Evolutionary conservation across 2,797 vertebrate genomes (phyloP).

Genomic region (Craterocephalus amniculus): DNA sequence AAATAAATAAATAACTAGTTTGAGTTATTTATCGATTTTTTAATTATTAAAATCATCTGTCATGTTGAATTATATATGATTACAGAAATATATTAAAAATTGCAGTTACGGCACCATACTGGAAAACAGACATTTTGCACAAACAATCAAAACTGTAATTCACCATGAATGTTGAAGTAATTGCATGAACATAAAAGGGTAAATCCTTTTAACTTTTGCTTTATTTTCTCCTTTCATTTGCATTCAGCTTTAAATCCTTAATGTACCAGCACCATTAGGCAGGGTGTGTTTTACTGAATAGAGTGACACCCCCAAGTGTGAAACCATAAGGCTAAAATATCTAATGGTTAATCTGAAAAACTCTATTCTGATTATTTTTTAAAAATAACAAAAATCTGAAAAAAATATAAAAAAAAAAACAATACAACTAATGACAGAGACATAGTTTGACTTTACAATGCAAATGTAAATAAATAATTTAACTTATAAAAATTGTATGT

Average conservation of each 20-base stretch:
- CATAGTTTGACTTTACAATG: background rate
- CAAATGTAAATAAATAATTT: background rate
- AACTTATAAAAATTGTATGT: background rate
- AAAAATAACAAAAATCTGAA: too few relatives aligned
- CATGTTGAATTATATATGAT: conserved; percentile 41
- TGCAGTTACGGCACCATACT: conserved; percentile 32
- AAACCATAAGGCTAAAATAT: conserved; percentile 68
- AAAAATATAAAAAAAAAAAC: conserved; percentile 3
- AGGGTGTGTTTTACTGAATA: conserved; percentile 64
- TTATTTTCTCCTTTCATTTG: conserved; percentile 79
- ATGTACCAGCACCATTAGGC: conserved; percentile 70
- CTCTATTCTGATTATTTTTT: too few relatives aligned
- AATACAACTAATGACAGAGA: conserved; percentile 7
- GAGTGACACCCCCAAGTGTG: conserved; percentile 34
- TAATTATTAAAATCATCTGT: conserved; percentile 36
- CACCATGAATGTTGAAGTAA: conserved; percentile 66
- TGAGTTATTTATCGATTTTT: conserved; percentile 22
- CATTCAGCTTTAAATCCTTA: conserved; percentile 70
- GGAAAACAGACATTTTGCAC: conserved; percentile 47
- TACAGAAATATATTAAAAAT: conserved; percentile 13
- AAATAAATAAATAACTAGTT: conserved; percentile 2
- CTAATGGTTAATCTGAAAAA: conserved; percentile 19
- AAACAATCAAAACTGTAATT: conserved; percentile 61
- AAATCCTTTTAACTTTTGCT: conserved; percentile 78
- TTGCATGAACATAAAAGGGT: conserved; percentile 60